phyloP scores from a whole-genome alignment of 1,140 invertebrate genomes.

The Drosophila equinoxialis region DNA sequence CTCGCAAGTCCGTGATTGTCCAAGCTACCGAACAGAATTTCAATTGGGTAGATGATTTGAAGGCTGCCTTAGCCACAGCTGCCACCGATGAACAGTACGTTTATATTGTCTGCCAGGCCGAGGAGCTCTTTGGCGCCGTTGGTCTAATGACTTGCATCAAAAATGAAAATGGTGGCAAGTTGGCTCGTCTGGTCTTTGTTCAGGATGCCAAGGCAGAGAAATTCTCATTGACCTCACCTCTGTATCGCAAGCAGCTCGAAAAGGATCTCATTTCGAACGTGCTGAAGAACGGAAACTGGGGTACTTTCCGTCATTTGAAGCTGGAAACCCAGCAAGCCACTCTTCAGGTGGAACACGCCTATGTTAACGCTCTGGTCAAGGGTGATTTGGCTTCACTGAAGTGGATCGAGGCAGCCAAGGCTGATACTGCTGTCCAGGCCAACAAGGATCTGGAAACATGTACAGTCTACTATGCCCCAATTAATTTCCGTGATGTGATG shows the following conservation, averaged over 20 bases:
- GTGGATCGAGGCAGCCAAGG: slow-evolving; percentile 95
- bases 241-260: slow-evolving; percentile 87
- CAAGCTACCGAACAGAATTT: slow-evolving; percentile 88
- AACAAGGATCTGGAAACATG: slow-evolving; percentile 87
- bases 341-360: slow-evolving; percentile 93
- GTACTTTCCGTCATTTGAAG: slow-evolving; percentile 91
- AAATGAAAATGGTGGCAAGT: slow-evolving; percentile 91
- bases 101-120: slow-evolving; percentile 88
- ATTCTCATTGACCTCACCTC: slow-evolving; percentile 85
- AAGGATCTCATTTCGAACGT: slow-evolving; percentile 94
- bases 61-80: slow-evolving; percentile 86
- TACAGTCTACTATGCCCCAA: slow-evolving; percentile 94
- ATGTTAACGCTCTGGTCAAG: slow-evolving; percentile 94
- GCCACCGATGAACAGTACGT: slow-evolving; percentile 86
- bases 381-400: slow-evolving; percentile 94
- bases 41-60: slow-evolving; percentile 92
- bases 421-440: slow-evolving; percentile 56
- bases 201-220: slow-evolving; percentile 86
- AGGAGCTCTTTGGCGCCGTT: slow-evolving; percentile 89
- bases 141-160: slow-evolving; percentile 95
- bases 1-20: slow-evolving; percentile 59
- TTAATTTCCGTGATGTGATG: slow-evolving; percentile 99
- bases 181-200: slow-evolving; percentile 89
- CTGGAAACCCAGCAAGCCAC: slow-evolving; percentile 86
- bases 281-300: slow-evolving; percentile 91